Conservation (phyloP, 2,797 vertebrate genomes). For the Sorex maritimensis region DNA sequence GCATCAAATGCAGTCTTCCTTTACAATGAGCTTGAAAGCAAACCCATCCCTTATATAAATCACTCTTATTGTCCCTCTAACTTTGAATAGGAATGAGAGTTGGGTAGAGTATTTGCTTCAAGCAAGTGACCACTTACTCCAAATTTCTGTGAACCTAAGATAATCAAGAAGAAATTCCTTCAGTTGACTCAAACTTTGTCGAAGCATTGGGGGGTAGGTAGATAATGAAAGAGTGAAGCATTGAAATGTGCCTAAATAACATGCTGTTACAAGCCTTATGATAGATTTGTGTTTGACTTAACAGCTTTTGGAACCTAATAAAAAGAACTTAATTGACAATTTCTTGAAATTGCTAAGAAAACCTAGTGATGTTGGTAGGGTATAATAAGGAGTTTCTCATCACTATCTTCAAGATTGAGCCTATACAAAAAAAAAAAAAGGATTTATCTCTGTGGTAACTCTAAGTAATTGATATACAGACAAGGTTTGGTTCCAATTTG, state of each 20-base stretch:
- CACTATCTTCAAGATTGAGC: constrained; percentile 96
- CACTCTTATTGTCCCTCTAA: constrained; percentile 73
- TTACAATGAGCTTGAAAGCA: constrained; percentile 74
- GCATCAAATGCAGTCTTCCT: constrained; percentile 54
- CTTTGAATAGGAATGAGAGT: constrained; percentile 79
- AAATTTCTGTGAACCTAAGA: constrained; percentile 84
- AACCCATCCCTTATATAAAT: constrained; percentile 56
- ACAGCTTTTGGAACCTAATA: constrained; percentile 95
- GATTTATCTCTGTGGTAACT: constrained; percentile 98
- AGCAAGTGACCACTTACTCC: constrained; percentile 81
- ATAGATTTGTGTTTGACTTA: constrained; percentile 94
- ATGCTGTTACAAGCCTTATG: constrained; percentile 93
- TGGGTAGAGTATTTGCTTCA: constrained; percentile 77
- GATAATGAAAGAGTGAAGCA: constrained; percentile 91
- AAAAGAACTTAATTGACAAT: constrained; percentile 97
- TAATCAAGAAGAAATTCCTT: constrained; percentile 86
- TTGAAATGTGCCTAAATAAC: constrained; percentile 92
- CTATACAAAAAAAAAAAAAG: constrained; percentile 92
- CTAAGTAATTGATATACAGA: constrained; percentile 98
- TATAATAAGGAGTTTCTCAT: constrained; percentile 97
- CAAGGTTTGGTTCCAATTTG: constrained; percentile 98
- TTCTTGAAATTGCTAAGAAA: constrained; percentile 97
- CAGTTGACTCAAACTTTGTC: constrained; percentile 89
- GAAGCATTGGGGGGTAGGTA: constrained; percentile 90
- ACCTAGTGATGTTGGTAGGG: constrained; percentile 94